These are phyloP conservation scores for Sesia bembeciformis DNA, from an alignment of 2,888 invertebrate species.

Conservation along the genomic window DNA sequence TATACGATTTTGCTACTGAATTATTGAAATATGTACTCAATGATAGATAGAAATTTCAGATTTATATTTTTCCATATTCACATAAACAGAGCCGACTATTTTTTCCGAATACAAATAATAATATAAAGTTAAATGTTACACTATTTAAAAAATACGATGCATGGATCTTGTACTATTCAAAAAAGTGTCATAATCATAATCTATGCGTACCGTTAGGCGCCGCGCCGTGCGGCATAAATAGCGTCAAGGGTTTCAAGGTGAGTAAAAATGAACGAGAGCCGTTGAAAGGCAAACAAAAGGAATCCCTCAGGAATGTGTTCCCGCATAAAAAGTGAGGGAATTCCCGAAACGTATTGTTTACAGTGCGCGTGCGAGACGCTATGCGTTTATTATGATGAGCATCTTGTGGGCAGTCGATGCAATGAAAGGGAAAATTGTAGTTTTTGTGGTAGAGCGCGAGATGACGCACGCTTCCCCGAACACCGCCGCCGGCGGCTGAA, in stretches of 20 bases:
- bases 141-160: too few species aligned
- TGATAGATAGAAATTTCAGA: too few species aligned
- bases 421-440: constrained; percentile 70
- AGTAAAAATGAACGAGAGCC: constrained; percentile 40
- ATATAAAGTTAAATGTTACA: too few species aligned
- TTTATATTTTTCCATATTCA: too few species aligned
- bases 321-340: constrained; percentile 65
- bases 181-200: too few species aligned
- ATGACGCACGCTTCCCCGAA: constrained; percentile 62
- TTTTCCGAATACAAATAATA: too few species aligned
- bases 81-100: too few species aligned
- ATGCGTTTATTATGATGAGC: constrained; percentile 54
- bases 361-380: constrained; percentile 42
- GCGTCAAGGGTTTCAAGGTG: constrained; percentile 16
- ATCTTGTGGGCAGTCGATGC: constrained; percentile 41
- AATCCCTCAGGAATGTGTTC: constrained; percentile 69
- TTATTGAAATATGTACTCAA: background rate
- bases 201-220: too few species aligned
- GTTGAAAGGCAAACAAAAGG: constrained; percentile 68
- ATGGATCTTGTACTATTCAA: too few species aligned
- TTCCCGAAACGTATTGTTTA: constrained; percentile 72
- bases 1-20: background rate
- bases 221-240: constrained; percentile 36
- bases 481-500: constrained; percentile 11
- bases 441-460: constrained; percentile 47